A percentile compares a stretch with the other conserved stretches of the same genome.
phyloP scores from a whole-genome alignment of 2,797 vertebrate species.

The Rhynchotus rufescens region DNA sequence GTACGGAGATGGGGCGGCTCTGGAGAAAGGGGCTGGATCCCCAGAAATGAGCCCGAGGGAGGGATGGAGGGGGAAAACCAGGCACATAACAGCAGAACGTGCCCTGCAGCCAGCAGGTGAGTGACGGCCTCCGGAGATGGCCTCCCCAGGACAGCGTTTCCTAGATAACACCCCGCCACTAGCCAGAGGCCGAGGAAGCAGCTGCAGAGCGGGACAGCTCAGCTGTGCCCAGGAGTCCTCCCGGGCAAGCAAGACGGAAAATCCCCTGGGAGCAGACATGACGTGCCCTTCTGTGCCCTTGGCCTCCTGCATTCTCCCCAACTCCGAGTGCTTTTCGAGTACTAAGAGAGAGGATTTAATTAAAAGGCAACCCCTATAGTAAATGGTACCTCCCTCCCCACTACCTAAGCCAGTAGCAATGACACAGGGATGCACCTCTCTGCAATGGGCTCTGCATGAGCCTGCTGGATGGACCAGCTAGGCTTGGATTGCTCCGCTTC shows the following conservation, averaged over 20 bases:
- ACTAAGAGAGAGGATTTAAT: constrained; percentile 45
- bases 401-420: neutral
- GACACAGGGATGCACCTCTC: neutral
- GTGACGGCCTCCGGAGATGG: neutral
- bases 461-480: neutral
- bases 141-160: neutral
- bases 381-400: neutral
- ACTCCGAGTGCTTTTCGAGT: constrained; percentile 40
- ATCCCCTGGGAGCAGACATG: neutral
- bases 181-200: neutral
- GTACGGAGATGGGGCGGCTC: neutral
- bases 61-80: neutral
- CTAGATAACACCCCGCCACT: neutral
- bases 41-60: neutral
- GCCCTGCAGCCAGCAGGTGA: neutral
- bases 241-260: accelerated
- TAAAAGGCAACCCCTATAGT: neutral
- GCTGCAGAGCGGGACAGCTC: neutral
- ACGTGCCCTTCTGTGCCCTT: neutral
- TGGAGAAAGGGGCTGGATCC: neutral
- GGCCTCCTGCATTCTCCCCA: neutral
- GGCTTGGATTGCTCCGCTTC: neutral
- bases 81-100: accelerated
- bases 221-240: neutral
- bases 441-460: neutral